Evolutionary conservation across 2,113 vertebrate species (phyloP).

Genomic region (Calypte anna): DNA sequence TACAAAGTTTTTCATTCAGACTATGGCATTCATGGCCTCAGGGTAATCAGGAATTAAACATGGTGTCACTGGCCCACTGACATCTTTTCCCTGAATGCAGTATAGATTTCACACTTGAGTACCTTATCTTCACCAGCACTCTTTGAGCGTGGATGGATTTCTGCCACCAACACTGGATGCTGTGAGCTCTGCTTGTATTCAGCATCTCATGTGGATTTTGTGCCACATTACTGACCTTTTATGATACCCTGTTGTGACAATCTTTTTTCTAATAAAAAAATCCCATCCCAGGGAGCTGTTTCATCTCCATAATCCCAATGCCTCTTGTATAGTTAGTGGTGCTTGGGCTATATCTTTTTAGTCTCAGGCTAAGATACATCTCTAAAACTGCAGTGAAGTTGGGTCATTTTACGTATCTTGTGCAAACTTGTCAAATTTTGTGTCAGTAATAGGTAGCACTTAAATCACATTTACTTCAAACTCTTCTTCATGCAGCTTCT

Average conservation of each 20-base stretch:
- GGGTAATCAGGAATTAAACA: background rate
- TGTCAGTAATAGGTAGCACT: constrained; percentile 46
- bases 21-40: background rate
- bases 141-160: background rate
- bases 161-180: background rate
- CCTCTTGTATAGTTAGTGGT: background rate
- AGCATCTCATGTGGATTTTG: background rate
- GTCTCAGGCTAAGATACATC: background rate
- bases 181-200: background rate
- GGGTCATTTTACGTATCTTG: constrained; percentile 34
- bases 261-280: constrained; percentile 12
- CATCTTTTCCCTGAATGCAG: background rate
- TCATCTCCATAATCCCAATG: constrained; percentile 6
- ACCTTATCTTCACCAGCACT: background rate
- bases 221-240: background rate
- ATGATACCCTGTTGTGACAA: background rate
- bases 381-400: background rate
- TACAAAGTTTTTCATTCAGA: background rate
- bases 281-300: background rate
- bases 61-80: background rate
- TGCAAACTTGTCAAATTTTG: constrained; percentile 34
- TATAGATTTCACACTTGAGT: background rate
- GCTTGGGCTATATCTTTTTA: constrained; percentile 2
- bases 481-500: constrained; percentile 29
- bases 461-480: constrained; percentile 55